Base-by-base conservation (phyloP, 2,113 vertebrate species). In the Neopipo cinnamomea region DNA sequence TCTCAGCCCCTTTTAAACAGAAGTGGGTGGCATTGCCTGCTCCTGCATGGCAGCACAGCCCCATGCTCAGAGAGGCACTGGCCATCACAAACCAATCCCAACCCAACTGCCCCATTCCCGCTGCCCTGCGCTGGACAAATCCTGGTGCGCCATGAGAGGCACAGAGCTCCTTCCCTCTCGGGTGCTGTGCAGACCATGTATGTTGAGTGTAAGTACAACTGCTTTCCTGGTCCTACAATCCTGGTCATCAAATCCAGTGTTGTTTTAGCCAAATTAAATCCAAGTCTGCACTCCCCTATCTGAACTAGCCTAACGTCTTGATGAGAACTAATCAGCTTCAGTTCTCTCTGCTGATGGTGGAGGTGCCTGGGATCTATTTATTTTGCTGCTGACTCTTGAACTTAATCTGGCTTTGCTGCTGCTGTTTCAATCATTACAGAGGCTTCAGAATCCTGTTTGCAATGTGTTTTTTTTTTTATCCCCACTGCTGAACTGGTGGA, bases 401-500 rank as follows among this genome's bases (percentile, higher is more conserved):
- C 94, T 94, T 94, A 91, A 95, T 95, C 92, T 93, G 89, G 75
- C 85, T 82, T 89, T 85, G 63, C 83, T 95, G 61, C 82, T 97
- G 89, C 89, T 96, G 83, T 74, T 95, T 95, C 95, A 93, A 19
- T 96, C 76, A 30, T 87, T 91, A 92, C 15, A 8, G 78, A 87
- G 87, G 81, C 79, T 95, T 75, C 56, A 85, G 92, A 84, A 92
- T 82, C 81, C 84, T 81, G 56, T 91, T 96, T 91, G 75, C 73
- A 95, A 52, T 59, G 58, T n/a, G 1, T 2, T 47, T 47, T 4
- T 63, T 75, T 88, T 78, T 71, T 49, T 59, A 50, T 89, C 79
- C 68, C 65, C 59, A 1, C 80, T 37, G 86, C 94, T 93, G 91
- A 95, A 94, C 93, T 97, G 95, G 96, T 72, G 92, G 97, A 95